Percentiles rank a stretch among this genome's conserved stretches.
Conservation (phyloP, 2,888 invertebrate genomes). For the Agrotis segetum region DNA sequence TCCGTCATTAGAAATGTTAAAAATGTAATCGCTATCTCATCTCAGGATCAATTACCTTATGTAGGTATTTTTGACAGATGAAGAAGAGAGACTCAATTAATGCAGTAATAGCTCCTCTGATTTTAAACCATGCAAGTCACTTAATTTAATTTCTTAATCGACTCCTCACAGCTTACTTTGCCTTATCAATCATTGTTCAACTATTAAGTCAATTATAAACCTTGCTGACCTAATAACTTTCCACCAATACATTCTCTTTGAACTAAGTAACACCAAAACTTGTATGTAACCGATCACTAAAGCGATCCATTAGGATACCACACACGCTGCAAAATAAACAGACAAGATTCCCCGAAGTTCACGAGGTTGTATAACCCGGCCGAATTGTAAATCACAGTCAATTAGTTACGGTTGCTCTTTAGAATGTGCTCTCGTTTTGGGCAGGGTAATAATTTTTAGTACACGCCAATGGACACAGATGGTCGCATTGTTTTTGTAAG, state of each 20-base stretch:
- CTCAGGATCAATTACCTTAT: background rate
- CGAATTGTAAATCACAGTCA: constrained; percentile 85
- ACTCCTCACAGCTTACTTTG: constrained; percentile 9
- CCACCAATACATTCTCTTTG: constrained; percentile 38
- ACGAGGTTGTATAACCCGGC: constrained; percentile 77
- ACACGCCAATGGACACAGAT: constrained; percentile 61
- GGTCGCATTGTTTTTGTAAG: constrained; percentile 63
- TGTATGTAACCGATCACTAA: constrained; percentile 52
- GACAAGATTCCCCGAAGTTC: constrained; percentile 67
- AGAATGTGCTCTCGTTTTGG: constrained; percentile 54
- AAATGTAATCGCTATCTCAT: background rate
- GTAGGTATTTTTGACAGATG: background rate
- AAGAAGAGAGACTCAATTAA: background rate
- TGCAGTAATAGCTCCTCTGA: constrained; percentile 4
- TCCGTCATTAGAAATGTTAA: background rate
- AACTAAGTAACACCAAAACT: constrained; percentile 39
- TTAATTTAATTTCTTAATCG: constrained; percentile 21
- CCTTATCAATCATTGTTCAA: constrained; percentile 40
- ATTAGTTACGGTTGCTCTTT: constrained; percentile 70
- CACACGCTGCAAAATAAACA: constrained; percentile 70
- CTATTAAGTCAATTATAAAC: constrained; percentile 35
- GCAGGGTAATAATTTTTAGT: constrained; percentile 63
- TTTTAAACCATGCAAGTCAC: background rate
- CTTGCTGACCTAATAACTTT: constrained; percentile 31
- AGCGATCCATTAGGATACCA: constrained; percentile 65